These are phyloP conservation scores for Tribolium madens DNA, from an alignment of 1,140 invertebrate genomes.

Conservation along the genomic window DNA sequence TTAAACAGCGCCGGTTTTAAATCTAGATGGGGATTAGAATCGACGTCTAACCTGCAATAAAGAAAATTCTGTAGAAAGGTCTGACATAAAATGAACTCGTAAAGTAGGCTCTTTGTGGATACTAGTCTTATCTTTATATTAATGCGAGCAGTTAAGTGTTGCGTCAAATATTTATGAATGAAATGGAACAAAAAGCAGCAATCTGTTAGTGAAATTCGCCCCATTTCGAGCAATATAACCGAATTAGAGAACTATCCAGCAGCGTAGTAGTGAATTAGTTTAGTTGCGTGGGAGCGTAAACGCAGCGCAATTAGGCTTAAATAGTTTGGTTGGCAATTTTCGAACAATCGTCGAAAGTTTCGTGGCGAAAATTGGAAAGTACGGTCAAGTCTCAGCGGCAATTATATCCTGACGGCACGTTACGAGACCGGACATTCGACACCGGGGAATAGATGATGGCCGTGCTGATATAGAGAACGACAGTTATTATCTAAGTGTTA, in stretches of 20 bases:
- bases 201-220: constrained; percentile 2
- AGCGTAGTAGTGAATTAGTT: constrained; percentile 10
- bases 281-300: constrained; percentile 4
- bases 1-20: constrained; percentile 15
- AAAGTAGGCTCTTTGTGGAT: constrained; percentile 1
- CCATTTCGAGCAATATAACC: constrained; percentile 5
- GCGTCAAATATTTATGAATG: neutral
- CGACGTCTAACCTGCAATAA: constrained; percentile 28
- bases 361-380: constrained; percentile 12
- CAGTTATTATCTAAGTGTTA: constrained; percentile 46
- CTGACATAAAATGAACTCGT: constrained; percentile 24
- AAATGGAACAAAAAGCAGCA: neutral
- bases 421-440: constrained; percentile 32
- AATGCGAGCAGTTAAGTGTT: neutral
- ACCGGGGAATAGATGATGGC: constrained; percentile 32
- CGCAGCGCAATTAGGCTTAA: constrained; percentile 27
- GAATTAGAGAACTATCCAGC: constrained; percentile 26
- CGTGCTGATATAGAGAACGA: constrained; percentile 44
- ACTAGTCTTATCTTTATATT: constrained; percentile 17
- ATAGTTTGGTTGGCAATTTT: constrained; percentile 16
- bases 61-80: neutral
- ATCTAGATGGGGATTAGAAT: constrained; percentile 11
- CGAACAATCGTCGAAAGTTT: constrained; percentile 5
- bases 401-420: constrained; percentile 20
- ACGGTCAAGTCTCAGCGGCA: constrained; percentile 19